Conservation (phyloP, 2,113 vertebrate genomes). For the Ondatra zibethicus region DNA sequence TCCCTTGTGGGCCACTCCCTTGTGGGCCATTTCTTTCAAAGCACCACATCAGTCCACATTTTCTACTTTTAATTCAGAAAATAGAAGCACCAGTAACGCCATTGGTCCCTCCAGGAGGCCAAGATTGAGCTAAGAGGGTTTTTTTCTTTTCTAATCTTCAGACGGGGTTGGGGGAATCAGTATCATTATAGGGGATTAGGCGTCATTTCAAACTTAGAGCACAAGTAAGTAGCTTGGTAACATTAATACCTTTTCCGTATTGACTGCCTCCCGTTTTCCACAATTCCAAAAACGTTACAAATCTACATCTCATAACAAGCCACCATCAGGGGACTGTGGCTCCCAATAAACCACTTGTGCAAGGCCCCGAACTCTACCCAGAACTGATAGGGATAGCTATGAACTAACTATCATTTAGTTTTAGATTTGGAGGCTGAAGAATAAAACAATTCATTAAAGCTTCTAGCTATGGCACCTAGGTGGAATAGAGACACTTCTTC, state of each 20-base stretch:
- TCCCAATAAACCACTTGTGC: not conserved
- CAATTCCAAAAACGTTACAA: not conserved
- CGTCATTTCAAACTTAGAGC: not conserved
- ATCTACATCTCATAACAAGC: not conserved
- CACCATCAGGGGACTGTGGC: not conserved
- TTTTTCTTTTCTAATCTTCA: not conserved
- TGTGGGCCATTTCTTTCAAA: too few species aligned
- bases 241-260: not conserved
- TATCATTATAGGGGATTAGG: not conserved
- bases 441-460: not conserved
- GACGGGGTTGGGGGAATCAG: not conserved
- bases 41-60: not conserved
- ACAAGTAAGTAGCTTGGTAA: conserved; percentile 19
- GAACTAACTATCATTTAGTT: not conserved
- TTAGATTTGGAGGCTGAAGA: not conserved
- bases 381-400: not conserved
- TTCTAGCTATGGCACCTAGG: not conserved
- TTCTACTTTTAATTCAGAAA: conserved; percentile 45
- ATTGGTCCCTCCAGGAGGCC: not conserved
- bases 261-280: not conserved
- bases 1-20: too few species aligned
- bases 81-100: not conserved
- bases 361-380: not conserved
- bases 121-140: not conserved
- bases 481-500: not conserved